phyloP scores from a whole-genome alignment of 2,797 vertebrate species.

The Moxostoma hubbsi region DNA sequence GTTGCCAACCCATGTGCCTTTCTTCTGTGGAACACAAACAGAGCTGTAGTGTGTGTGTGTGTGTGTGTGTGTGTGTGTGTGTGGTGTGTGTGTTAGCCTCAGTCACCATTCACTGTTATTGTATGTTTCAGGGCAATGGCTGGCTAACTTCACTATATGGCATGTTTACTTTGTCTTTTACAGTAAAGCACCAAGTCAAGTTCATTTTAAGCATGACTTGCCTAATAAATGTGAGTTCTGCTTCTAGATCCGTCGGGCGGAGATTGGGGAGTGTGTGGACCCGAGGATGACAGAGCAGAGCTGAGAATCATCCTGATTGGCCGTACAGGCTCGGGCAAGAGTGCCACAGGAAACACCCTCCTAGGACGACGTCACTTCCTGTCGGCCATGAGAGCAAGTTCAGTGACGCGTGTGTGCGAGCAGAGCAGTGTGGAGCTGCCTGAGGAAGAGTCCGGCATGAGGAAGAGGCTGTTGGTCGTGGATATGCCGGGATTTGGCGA shows the following conservation, averaged over 20 bases:
- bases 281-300: constrained; percentile 47
- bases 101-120: no score
- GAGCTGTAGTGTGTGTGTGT: no score
- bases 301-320: constrained; percentile 78
- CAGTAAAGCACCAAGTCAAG: neutral
- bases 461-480: constrained; percentile 69
- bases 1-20: no score
- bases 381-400: constrained; percentile 72
- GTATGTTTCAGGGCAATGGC: no score
- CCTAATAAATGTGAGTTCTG: neutral
- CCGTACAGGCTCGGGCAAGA: constrained; percentile 79
- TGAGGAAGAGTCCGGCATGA: constrained; percentile 44
- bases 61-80: no score
- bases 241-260: neutral
- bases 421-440: constrained; percentile 55
- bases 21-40: no score
- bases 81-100: no score
- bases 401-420: constrained; percentile 74
- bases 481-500: constrained; percentile 82
- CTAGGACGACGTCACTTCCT: constrained; percentile 72
- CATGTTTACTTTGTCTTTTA: no score
- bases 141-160: no score
- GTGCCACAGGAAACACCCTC: constrained; percentile 81
- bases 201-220: neutral
- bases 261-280: neutral